phyloP scores from a whole-genome alignment of 53 echinoderm and acorn worm genomes.

The Patiria pectinifera region DNA sequence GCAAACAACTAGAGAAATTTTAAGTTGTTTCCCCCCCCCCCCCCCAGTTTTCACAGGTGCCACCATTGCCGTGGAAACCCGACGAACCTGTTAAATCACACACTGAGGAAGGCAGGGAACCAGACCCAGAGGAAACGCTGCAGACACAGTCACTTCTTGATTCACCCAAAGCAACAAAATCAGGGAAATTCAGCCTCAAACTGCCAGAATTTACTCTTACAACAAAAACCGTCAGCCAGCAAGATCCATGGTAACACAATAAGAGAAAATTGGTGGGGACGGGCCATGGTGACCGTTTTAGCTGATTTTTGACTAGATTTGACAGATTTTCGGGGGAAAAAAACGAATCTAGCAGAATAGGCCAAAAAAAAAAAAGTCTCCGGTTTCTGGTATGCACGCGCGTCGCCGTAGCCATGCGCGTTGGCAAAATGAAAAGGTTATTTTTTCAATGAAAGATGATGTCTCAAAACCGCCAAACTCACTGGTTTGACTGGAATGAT shows the following conservation, averaged over 20 bases:
- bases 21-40: not conserved
- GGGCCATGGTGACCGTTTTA: too few relatives aligned
- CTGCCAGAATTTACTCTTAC: constrained; percentile 10
- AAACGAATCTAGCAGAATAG: too few relatives aligned
- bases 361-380: too few relatives aligned
- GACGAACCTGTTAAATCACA: not conserved
- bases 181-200: not conserved
- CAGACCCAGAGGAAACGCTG: not conserved
- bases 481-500: too few relatives aligned
- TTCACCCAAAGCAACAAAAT: not conserved
- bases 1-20: not conserved
- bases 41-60: constrained; percentile 4
- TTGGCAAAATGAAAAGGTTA: too few relatives aligned
- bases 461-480: too few relatives aligned
- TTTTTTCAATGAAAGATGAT: too few relatives aligned
- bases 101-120: not conserved
- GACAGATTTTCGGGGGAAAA: too few relatives aligned
- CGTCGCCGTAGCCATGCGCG: too few relatives aligned
- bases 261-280: not conserved
- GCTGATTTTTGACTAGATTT: too few relatives aligned
- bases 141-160: not conserved
- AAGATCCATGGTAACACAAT: not conserved
- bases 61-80: not conserved
- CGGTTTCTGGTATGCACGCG: too few relatives aligned
- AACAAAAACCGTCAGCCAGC: constrained; percentile 20